Evolutionary conservation across 2,888 invertebrate species (phyloP), one percentile per base, ranked within the genome.

Genomic region (Stenurella melanura): DNA sequence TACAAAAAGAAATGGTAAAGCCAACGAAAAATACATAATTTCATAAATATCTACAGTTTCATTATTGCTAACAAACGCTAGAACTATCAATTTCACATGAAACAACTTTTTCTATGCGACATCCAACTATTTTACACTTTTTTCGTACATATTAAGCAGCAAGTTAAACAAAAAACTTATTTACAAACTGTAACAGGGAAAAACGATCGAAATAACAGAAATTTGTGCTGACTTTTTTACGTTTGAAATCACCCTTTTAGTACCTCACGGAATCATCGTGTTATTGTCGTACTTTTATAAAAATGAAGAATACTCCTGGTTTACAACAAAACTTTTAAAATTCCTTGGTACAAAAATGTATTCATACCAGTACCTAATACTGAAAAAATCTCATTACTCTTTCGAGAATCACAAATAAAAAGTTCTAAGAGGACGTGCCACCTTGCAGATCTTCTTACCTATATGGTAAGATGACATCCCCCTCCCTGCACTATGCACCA

Each of bases 91-190:
- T 72, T 78, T 78, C 80, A 81, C 81, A 78, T 78, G 79, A 79
- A 82, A 83, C 83, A 82, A 80, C 79, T 66, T 80, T 78, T 76
- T 80, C 81, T 83, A 83, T 78, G 82, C 82, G 73, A 83, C 82
- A 82, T 72, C 79, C 79, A 81, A 63, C 77, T 83, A 83, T 77
- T 58, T 60, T 67, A 78, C 79, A 79, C 57, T 30, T 72, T 77
- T 70, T 74, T 72, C 66, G 58, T 75, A 77, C 67, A 74, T 34
- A 66, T 67, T 74, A 81, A 81, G 82, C 82, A 76, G 78, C 81
- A 75, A 73, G 71, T 60, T 42, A 6, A 50, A 70, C 21, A 42
- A 6, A 26, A 70, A 56, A 38, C 3, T 60, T 70, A 70, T 70
- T 70, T 70, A 70, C 70, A 70, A 60, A 57, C 26, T 21, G 6